These are phyloP conservation scores for Paramormyrops kingsleyae DNA, from an alignment of 2,113 vertebrate genomes.

Conservation along the genomic window DNA sequence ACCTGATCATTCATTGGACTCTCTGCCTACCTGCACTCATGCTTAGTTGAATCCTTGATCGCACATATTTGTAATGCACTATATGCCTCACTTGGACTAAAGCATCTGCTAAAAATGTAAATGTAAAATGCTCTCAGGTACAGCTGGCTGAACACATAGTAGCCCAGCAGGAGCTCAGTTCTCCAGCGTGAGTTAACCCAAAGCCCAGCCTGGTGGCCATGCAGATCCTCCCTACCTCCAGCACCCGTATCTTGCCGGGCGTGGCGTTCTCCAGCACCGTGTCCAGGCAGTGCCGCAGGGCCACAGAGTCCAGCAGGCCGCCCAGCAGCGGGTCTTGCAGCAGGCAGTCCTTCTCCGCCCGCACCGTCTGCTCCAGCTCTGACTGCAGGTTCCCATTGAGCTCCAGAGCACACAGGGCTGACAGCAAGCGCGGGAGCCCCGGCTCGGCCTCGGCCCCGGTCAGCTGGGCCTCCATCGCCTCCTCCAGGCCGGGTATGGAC, in stretches of 20 bases:
- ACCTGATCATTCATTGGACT: neutral
- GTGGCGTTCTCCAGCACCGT: conserved; percentile 70
- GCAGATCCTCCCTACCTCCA: conserved; percentile 67
- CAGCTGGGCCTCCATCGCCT: conserved; percentile 4
- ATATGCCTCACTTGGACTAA: neutral
- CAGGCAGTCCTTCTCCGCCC: conserved; percentile 67
- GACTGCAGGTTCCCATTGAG: conserved; percentile 80
- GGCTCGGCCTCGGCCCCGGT: conserved; percentile 37
- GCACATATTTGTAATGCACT: neutral
- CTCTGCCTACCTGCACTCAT: neutral
- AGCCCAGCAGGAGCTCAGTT: neutral
- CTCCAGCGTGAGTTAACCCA: neutral
- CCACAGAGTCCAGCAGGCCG: conserved; percentile 63
- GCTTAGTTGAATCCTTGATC: neutral
- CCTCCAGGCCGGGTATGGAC: conserved; percentile 64
- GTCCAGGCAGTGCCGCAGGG: conserved; percentile 76
- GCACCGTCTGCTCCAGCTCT: conserved; percentile 71
- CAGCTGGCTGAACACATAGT: neutral
- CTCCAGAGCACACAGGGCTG: conserved; percentile 70
- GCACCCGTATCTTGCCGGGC: conserved; percentile 68
- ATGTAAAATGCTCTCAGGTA: neutral
- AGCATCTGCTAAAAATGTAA: neutral
- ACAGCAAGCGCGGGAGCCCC: conserved; percentile 69
- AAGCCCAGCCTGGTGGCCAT: neutral
- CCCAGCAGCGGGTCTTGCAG: conserved; percentile 71